Percentiles rank a stretch among this genome's conserved stretches.
phyloP scores from a whole-genome alignment of 2,797 vertebrate genomes.

The Oceanodroma leucorhoa region DNA sequence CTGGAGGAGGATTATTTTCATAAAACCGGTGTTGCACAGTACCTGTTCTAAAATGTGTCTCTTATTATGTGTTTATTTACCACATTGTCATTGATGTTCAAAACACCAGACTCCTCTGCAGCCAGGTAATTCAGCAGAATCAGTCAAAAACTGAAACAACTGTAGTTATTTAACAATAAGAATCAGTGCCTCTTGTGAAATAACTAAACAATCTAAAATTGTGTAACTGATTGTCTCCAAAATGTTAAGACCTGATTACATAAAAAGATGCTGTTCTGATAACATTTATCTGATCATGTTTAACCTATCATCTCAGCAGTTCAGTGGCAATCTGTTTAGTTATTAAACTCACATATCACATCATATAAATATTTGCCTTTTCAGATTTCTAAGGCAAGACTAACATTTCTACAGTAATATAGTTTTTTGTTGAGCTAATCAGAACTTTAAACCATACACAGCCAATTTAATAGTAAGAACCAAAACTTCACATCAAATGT shows the following conservation, averaged over 20 bases:
- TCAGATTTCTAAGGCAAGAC: neutral
- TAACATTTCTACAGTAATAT: neutral
- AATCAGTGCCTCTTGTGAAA: neutral
- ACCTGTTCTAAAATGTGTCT: neutral
- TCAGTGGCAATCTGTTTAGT: neutral
- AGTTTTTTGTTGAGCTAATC: neutral
- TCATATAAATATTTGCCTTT: neutral
- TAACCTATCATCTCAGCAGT: neutral
- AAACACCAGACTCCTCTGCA: neutral
- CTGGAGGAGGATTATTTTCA: neutral
- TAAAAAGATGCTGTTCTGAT: neutral
- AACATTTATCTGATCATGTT: neutral
- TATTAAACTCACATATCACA: neutral
- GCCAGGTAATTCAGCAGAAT: neutral
- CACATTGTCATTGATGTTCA: neutral
- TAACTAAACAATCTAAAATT: neutral
- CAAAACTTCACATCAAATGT: conserved; percentile 5
- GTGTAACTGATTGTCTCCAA: neutral
- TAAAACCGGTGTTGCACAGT: neutral
- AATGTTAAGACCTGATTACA: neutral
- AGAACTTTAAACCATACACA: conserved; percentile 3
- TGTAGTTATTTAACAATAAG: neutral
- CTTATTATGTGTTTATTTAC: neutral
- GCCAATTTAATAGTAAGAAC: conserved; percentile 1
- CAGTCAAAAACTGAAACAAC: neutral